A percentile compares a stretch with the other conserved stretches of the same genome.
Evolutionary conservation across 2,113 vertebrate genomes (phyloP).

Genomic region (Neolamprologus ventralis): DNA sequence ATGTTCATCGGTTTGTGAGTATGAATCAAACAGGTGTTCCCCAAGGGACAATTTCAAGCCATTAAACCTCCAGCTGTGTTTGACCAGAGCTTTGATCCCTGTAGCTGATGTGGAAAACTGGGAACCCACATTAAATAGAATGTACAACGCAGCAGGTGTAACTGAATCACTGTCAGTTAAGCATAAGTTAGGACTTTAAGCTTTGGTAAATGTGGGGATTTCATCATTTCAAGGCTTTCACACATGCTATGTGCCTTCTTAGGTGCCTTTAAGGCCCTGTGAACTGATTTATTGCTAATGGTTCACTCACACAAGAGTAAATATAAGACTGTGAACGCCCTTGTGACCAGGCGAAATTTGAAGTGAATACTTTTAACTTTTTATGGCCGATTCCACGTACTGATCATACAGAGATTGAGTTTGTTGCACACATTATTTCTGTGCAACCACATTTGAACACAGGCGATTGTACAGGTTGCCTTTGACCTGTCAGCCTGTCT

Average conservation of each 20-base stretch:
- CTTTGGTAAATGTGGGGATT: background rate
- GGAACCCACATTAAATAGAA: background rate
- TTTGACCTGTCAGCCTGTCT: background rate
- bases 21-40: background rate
- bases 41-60: background rate
- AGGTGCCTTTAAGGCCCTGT: background rate
- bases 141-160: background rate
- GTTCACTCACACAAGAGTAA: background rate
- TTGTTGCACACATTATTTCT: background rate
- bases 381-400: background rate
- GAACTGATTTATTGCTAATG: background rate
- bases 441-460: background rate
- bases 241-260: background rate
- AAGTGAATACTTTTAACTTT: background rate
- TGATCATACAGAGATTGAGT: background rate
- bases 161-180: background rate
- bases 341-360: background rate
- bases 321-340: background rate
- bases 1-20: background rate
- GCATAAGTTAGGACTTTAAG: background rate
- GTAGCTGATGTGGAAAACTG: background rate
- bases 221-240: background rate
- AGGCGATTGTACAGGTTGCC: background rate
- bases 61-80: background rate
- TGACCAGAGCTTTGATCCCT: background rate